Base-by-base conservation (phyloP, 2,888 invertebrate species). In the Tetramorium bicarinatum region DNA sequence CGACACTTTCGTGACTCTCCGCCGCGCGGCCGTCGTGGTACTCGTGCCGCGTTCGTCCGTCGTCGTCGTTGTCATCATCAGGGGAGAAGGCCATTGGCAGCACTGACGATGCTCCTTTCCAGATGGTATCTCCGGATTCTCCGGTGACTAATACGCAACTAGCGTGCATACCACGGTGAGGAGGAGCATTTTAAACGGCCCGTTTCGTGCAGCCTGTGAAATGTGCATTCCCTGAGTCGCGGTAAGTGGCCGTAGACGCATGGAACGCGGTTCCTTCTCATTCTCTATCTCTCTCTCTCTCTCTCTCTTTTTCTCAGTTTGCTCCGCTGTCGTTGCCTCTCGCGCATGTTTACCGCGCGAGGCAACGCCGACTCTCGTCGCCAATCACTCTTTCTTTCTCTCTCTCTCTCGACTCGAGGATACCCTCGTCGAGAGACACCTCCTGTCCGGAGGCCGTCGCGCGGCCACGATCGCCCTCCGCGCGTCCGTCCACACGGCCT, bases 41-140 rank as follows among this genome's bases (percentile, higher is more conserved):
- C 29, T 34, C 44, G 44, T 44, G 44, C n/a, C n/a, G n/a, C 11
- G 3, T 18, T 18, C 21, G 25, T 25, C 25, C 1, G 25, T 34
- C 67, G 44, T 21, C 66, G 69, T 69, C 47, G 29, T 34, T 21
- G 71, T 72, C 9, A 34, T 72, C 9, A 34, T 54, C 25, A 29
- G 8, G 21, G 15, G 18, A 52, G 29, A 29, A 41, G 41, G 52
- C 67, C 79, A 84, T 90, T 90, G 90, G 90, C 66, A 89, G 15
- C 87, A 87, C 87, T 90, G 79, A 77, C 77, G 90, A 79, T 87
- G 87, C 89, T 90, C 87, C 88, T 88, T 88, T 90, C 89, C 90
- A 89, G 89, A 90, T 90, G 90, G 89, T 91, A 88, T 86, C 85
- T 89, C 85, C 47, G 47, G 47, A 34, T 47, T 4, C 44, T 44